These are phyloP conservation scores for Cotesia glomerata DNA, from an alignment of 1,140 invertebrate genomes.

Conservation along the genomic window DNA sequence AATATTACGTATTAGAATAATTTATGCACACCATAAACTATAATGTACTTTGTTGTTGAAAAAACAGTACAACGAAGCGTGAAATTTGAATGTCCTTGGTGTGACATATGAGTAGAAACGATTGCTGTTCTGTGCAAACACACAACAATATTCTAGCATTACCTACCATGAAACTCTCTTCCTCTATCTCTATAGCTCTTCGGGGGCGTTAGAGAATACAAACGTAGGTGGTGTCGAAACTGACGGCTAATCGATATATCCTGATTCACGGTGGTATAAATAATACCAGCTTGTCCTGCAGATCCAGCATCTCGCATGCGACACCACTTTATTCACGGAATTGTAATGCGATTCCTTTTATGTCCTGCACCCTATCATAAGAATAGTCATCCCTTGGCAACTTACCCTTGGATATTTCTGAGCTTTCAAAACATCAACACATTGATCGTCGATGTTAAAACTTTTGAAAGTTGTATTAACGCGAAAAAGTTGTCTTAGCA, in stretches of 20 bases:
- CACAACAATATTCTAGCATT: background rate
- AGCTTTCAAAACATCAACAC: too few relatives aligned
- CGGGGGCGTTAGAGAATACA: background rate
- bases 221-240: constrained; percentile 14
- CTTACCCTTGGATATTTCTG: too few relatives aligned
- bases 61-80: constrained; percentile 15
- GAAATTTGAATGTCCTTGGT: constrained; percentile 32
- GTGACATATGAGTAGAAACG: constrained; percentile 18
- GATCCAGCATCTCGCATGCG: too few relatives aligned
- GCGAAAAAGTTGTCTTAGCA: too few relatives aligned
- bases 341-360: too few relatives aligned
- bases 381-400: too few relatives aligned
- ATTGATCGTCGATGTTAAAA: too few relatives aligned
- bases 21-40: too few relatives aligned
- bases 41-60: background rate
- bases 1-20: too few relatives aligned
- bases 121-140: background rate
- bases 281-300: background rate
- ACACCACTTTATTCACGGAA: too few relatives aligned
- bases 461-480: too few relatives aligned
- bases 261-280: constrained; percentile 21
- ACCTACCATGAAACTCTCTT: background rate
- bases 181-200: background rate
- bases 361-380: too few relatives aligned
- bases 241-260: constrained; percentile 27